Evolutionary conservation across 2,888 invertebrate species (phyloP), one percentile per base, ranked within the genome.

Genomic region (Agonopterix heracliana): DNA sequence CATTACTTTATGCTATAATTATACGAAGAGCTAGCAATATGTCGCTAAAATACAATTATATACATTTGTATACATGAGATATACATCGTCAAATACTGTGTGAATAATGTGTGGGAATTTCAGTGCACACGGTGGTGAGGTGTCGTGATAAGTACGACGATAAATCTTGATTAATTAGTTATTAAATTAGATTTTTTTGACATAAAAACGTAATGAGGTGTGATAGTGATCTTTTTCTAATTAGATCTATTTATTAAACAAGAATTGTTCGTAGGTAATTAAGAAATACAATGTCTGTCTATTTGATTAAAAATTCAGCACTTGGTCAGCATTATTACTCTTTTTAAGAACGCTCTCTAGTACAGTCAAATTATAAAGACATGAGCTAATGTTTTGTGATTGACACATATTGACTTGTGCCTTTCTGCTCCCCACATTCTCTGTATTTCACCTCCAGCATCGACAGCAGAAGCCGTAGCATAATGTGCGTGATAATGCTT

Each of bases 91-190:
- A 61, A 63, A 66, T 71, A 73, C 65, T 26, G 68, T 68, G 66
- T 68, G 72, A 71, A 76, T 71, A 64, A 66, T 59, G 57, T 62
- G 71, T 73, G 64, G 58, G 67, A 70, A 67, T 46, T 44, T 50
- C 4, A 4, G n/a, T 54, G 49, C 55, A 68, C 67, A 65, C 38
- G 62, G 41, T 46, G 41, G 9, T n/a, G 14, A 10, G 45, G 17
- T 45, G 45, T 41, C 11, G 8, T 9, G 10, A 42, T 49, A 45
- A 45, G 9, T 45, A 1, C 45, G 36, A 13, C 7, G 45, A 45
- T 45, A 45, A 12, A 11, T 9, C 12, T 13, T 26, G 26, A 26
- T 26, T 26, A 26, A 26, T 26, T 26, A 26, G 26, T 26, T 10
- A 40, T 40, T 40, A 40, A 40, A 4, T 40, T 11, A n/a, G 11